Evolutionary conservation across 2,113 vertebrate species (phyloP).

Genomic region (Carassius gibelio): DNA sequence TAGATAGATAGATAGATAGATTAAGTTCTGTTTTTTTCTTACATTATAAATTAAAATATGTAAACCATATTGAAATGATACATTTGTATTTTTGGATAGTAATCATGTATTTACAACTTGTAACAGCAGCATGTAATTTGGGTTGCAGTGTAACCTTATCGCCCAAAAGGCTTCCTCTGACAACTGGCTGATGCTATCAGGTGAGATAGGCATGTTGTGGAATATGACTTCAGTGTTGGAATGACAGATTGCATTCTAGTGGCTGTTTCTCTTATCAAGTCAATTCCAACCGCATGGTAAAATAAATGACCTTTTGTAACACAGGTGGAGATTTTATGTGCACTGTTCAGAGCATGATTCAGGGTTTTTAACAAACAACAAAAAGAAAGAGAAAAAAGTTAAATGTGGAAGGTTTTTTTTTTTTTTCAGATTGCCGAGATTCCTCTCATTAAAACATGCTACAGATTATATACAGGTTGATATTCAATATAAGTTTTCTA

Average conservation of each 20-base stretch:
- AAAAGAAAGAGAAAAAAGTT: neutral
- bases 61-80: neutral
- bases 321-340: constrained; percentile 33
- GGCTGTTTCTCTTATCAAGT: constrained; percentile 49
- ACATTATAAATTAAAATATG: neutral
- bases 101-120: constrained; percentile 45
- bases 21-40: neutral
- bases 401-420: neutral
- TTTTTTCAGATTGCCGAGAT: neutral
- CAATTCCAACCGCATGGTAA: constrained; percentile 41
- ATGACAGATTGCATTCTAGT: constrained; percentile 57
- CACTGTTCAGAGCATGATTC: neutral
- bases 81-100: neutral
- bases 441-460: neutral
- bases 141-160: constrained; percentile 49
- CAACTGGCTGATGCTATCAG: constrained; percentile 63
- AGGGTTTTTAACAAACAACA: neutral
- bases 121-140: constrained; percentile 49
- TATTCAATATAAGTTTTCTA: neutral
- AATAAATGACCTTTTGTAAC: constrained; percentile 46
- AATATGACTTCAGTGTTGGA: constrained; percentile 54
- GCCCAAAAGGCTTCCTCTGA: constrained; percentile 20
- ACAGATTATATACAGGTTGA: neutral
- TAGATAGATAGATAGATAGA: too few species aligned
- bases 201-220: constrained; percentile 60